Evolutionary conservation across 2,113 vertebrate species (phyloP).

Genomic region (Nesogale talazaci): DNA sequence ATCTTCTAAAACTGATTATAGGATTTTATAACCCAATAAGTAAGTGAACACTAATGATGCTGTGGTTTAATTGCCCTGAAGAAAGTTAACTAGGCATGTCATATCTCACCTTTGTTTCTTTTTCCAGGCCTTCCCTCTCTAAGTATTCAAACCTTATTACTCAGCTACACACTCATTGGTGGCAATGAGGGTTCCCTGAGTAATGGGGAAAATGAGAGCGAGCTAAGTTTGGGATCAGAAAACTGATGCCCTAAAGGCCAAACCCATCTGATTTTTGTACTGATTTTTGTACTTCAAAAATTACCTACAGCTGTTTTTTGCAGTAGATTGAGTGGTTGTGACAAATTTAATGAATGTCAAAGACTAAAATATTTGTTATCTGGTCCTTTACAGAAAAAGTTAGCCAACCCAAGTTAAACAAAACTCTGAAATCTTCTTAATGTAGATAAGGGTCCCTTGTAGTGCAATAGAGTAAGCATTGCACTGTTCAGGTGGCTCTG

Average conservation of each 20-base stretch:
- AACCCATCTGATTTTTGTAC: not conserved
- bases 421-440: not conserved
- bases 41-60: not conserved
- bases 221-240: not conserved
- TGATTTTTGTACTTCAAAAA: too few species aligned
- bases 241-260: not conserved
- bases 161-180: not conserved
- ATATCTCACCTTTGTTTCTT: too few species aligned
- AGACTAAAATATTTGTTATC: not conserved
- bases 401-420: not conserved
- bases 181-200: not conserved
- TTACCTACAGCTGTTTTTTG: too few species aligned
- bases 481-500: too few species aligned
- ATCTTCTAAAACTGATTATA: not conserved
- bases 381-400: constrained; percentile 3
- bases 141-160: not conserved
- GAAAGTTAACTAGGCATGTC: not conserved
- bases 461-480: too few species aligned
- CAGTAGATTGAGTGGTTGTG: too few species aligned
- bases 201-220: not conserved
- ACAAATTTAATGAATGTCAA: not conserved
- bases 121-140: not conserved
- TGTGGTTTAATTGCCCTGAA: not conserved
- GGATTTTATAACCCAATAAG: not conserved
- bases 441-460: not conserved